Base-by-base conservation (phyloP, 2,888 invertebrate species). In the Dryobotodes eremita region DNA sequence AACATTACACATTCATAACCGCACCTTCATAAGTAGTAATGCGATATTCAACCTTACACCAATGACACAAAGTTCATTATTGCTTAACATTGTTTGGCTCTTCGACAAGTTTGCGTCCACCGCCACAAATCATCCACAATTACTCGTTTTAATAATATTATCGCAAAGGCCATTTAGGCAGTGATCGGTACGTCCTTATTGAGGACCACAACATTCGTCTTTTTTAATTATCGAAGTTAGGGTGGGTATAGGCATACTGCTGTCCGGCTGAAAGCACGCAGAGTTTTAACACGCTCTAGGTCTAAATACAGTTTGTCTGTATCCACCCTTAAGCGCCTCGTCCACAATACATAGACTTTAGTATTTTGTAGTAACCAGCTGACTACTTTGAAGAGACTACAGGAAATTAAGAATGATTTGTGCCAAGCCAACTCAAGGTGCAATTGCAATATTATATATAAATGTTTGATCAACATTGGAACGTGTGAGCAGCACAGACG, bases 91-190 rank as follows among this genome's bases (percentile, higher is more conserved):
- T 13, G 13, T 20, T 23, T 2, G 46, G 23, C 0, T 64, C n/a
- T 71, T 70, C 57, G 61, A 62, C 61, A 76, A 50, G 57, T 83
- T 83, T 74, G 62, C 55, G 36, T 59, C 31, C 17, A 36, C 62
- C 62, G 17, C 23, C 69, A 65, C 72, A 71, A 71, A 71, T 71
- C 80, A 82, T 77, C 77, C 74, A 78, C 70, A 66, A 77, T 72
- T 75, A 82, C 20, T 75, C 70, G 36, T 42, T 70, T 42, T 75
- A 71, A 71, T 70, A 80, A 79, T 75, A 87, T 77, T 70, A 75
- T 75, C 57, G 69, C 68, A 79, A 82, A 88, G 86, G 86, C 90
- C 90, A 68, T 59, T 59, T 62, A 73, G 90, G 90, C 88, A 87
- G 89, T 88, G 85, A 73, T 87, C 70, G 82, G 62, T 82, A 82